Evolutionary conservation across 1,140 invertebrate genomes (phyloP), one percentile per base, ranked within the genome.

Genomic region (Copidosoma floridanum): DNA sequence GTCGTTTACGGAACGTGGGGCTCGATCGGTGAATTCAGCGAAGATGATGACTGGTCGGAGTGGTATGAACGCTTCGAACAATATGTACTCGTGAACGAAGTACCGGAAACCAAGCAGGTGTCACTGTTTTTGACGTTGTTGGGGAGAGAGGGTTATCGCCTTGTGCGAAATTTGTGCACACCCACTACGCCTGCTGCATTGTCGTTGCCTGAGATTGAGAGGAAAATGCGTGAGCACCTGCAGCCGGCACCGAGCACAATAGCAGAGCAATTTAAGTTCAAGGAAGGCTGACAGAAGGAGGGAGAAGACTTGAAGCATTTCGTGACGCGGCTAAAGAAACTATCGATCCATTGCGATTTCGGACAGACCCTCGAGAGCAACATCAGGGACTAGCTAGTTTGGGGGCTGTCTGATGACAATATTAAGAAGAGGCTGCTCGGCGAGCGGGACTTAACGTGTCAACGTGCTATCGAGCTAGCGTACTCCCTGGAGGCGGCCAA

Each of bases 361-460:
- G 71, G 66, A 5, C 41, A 1, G 3, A 58, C 56, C 18, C 59
- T 72, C 8, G 61, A 72, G 5, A 65, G 62, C 4, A 47, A 37
- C 20, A 37, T 75, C 18, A 37, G 68, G 40, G 69, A 77, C 48
- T 65, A 68, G 54, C 72, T 76, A 40, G 66, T 76, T 3, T 71
- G 65, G 61, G 69, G 72, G 3, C 43, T 75, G 16, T 50, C 47
- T n/a, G 65, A 56, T 23, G 67, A 65, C 1, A 29, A 63, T 2
- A 47, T 67, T 8, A n/a, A 61, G 68, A 37, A 66, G 21, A 40
- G 63, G 10, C 56, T 74, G 1, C 55, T 70, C 5, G 48, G 65
- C 23, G 68, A 71, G 48, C 59, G 64, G 20, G 53, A 65, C 7
- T 46, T 66, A 7, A 57, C 68, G n/a, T 69, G 68, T 32, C 58